Conservation (phyloP, 2,888 invertebrate genomes). For the Sclerodermus sp. region DNA sequence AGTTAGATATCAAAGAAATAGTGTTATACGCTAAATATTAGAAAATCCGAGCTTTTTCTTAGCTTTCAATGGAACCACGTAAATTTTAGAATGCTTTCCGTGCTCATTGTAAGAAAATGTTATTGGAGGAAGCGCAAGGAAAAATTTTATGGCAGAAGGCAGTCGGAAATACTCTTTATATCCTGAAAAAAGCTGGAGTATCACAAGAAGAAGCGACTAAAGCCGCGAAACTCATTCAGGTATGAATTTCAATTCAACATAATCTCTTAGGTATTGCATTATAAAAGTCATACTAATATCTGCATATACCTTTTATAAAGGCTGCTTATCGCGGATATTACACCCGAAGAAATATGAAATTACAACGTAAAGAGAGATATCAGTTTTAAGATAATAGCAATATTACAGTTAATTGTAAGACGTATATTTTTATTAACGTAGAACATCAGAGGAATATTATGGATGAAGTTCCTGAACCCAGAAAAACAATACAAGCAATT, state of each 20-base stretch:
- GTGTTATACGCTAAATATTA: no score
- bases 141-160: slow-evolving; percentile 47
- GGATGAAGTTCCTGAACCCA: slow-evolving; percentile 15
- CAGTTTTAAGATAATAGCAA: no score
- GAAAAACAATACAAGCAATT: slow-evolving; percentile 35
- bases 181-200: slow-evolving; percentile 41
- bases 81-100: slow-evolving; percentile 42
- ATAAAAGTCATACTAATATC: no score
- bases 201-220: slow-evolving; percentile 35
- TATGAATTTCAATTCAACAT: slow-evolving; percentile 18
- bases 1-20: slow-evolving; percentile 20
- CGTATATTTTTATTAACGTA: not conserved
- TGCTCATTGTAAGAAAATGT: slow-evolving; percentile 42
- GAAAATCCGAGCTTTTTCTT: no score
- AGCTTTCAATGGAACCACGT: no score
- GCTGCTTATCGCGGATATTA: slow-evolving; percentile 42
- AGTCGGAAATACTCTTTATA: slow-evolving; percentile 39
- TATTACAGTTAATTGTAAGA: not conserved
- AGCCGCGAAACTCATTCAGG: slow-evolving; percentile 40
- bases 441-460: not conserved
- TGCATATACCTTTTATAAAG: slow-evolving; percentile 15
- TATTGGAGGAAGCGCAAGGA: slow-evolving; percentile 35
- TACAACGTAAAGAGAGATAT: not conserved
- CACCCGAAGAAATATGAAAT: slow-evolving; percentile 30
- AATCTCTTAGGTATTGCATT: not conserved